These are phyloP conservation scores for Lepidothrix coronata DNA, from an alignment of 2,113 vertebrate species.

Conservation along the genomic window DNA sequence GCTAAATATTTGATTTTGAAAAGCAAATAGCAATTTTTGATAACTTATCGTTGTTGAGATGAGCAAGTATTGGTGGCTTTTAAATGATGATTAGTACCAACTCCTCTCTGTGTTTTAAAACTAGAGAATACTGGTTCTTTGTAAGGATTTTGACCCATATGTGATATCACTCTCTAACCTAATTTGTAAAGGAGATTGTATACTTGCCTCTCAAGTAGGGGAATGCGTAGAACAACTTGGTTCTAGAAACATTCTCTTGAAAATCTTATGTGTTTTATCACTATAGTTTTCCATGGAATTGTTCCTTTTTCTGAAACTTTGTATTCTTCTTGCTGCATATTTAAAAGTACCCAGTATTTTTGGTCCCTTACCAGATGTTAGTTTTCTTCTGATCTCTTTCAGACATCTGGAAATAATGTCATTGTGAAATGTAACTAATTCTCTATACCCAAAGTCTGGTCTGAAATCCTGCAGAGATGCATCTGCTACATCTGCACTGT, in stretches of 20 bases:
- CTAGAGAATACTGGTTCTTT: neutral
- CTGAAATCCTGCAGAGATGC: neutral
- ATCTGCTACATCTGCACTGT: neutral
- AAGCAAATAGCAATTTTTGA: neutral
- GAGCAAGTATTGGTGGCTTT: neutral
- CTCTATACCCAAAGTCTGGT: neutral
- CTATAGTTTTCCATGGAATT: neutral
- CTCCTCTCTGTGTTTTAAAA: neutral
- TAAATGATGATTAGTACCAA: neutral
- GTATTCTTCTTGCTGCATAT: neutral
- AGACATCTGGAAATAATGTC: slow-evolving; percentile 43
- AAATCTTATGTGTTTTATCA: neutral
- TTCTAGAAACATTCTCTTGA: neutral
- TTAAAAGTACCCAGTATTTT: neutral
- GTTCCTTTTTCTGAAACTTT: neutral
- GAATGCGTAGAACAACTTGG: neutral
- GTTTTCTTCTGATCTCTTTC: neutral
- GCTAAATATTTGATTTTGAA: neutral
- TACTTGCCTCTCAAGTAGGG: neutral
- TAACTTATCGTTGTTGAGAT: neutral
- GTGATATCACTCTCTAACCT: neutral
- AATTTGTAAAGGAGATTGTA: neutral
- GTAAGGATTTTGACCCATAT: neutral
- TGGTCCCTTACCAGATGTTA: neutral
- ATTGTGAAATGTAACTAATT: slow-evolving; percentile 17